These are phyloP conservation scores for Trachelipus rathkii DNA, from an alignment of 1,140 invertebrate genomes.

Conservation along the genomic window DNA sequence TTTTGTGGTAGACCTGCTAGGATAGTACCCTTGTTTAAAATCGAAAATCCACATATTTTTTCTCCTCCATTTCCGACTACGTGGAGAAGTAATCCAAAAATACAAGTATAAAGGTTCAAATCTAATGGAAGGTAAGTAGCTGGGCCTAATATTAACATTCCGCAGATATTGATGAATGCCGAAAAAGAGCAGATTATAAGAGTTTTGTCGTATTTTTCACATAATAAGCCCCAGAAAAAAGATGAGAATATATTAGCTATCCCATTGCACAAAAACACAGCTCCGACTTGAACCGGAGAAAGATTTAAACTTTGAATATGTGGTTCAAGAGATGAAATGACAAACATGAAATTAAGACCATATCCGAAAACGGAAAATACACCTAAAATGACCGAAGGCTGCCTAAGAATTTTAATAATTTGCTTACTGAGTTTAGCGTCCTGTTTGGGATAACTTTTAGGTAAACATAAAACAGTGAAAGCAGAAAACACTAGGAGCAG, in stretches of 20 bases:
- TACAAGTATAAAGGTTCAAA: no score
- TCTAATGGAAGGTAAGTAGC: conserved; percentile 38
- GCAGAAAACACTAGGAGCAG: conserved; percentile 44
- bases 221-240: no score
- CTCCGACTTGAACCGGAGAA: no score
- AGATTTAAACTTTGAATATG: no score
- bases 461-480: conserved; percentile 54
- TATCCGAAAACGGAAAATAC: no score
- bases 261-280: no score
- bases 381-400: no score
- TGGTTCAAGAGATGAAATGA: no score
- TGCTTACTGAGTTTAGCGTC: conserved; percentile 59
- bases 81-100: conserved; percentile 67
- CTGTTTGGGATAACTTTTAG: conserved; percentile 57
- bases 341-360: no score
- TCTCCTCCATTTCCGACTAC: conserved; percentile 73
- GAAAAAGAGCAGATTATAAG: conserved; percentile 65
- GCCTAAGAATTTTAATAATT: conserved; percentile 47
- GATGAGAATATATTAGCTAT: no score
- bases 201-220: conserved; percentile 62
- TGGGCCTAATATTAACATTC: conserved; percentile 69
- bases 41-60: conserved; percentile 76
- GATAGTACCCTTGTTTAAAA: no score
- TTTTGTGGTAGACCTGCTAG: no score
- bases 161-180: conserved; percentile 60